phyloP scores from a whole-genome alignment of 1,140 invertebrate genomes.

The Nixonia krombeini region DNA sequence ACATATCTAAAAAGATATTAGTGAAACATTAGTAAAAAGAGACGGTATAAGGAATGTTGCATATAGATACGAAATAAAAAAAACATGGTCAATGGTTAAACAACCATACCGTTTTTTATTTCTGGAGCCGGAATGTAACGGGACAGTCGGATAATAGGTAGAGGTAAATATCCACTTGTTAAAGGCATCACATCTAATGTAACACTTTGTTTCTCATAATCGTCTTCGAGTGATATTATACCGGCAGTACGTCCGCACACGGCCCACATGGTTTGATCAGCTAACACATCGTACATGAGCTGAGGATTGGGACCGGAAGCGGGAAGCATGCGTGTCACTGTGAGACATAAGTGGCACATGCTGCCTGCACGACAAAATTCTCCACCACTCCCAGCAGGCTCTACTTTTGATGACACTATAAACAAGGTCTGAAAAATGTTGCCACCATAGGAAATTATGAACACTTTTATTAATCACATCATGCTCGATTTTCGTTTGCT shows the following conservation, averaged over 20 bases:
- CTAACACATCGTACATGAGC: constrained; percentile 93
- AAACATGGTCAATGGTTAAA: constrained; percentile 1
- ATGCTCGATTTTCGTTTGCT: constrained; percentile 7
- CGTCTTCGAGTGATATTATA: constrained; percentile 82
- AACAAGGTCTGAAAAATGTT: constrained; percentile 81
- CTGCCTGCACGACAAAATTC: constrained; percentile 91
- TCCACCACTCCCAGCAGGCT: constrained; percentile 84
- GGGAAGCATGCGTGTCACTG: constrained; percentile 74
- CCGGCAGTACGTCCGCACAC: constrained; percentile 90
- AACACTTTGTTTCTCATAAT: constrained; percentile 80
- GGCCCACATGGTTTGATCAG: constrained; percentile 93
- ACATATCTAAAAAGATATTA: constrained; percentile 39
- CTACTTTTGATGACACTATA: constrained; percentile 84
- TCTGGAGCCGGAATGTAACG: constrained; percentile 90
- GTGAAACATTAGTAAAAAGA: no score
- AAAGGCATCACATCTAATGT: constrained; percentile 92
- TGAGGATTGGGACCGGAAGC: constrained; percentile 62
- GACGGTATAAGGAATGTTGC: not conserved
- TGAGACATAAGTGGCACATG: constrained; percentile 87
- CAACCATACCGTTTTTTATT: constrained; percentile 74
- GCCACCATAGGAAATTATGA: constrained; percentile 12
- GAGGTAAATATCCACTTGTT: constrained; percentile 87
- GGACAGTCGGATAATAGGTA: constrained; percentile 90
- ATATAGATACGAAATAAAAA: not conserved
- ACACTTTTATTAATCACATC: not conserved